A percentile compares a stretch with the other conserved stretches of the same genome.
Conservation (phyloP, 2,888 invertebrate species). For the Saturnia pavonia region DNA sequence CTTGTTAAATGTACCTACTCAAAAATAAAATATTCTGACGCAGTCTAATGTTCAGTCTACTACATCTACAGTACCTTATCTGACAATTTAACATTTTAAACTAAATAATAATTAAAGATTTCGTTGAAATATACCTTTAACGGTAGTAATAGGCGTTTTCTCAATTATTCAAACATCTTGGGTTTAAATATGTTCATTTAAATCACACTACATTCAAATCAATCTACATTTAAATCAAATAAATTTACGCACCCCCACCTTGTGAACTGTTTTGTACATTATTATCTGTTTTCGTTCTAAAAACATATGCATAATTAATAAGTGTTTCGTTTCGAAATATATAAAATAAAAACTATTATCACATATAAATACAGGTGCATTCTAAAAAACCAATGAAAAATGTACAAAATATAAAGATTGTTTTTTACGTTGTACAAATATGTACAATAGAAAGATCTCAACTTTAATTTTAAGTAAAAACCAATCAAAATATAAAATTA, state of each 20-base stretch:
- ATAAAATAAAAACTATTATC: no score
- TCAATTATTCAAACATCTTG: not conserved
- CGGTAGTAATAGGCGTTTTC: not conserved
- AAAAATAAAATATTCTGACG: no score
- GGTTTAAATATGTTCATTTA: not conserved
- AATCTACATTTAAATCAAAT: not conserved
- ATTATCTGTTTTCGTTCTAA: not conserved
- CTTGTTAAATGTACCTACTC: no score
- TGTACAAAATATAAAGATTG: no score
- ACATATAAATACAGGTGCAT: no score
- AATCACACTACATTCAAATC: no score
- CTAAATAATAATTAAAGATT: not conserved
- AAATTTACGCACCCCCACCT: not conserved
- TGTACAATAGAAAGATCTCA: not conserved
- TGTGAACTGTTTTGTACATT: not conserved
- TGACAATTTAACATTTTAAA: not conserved
- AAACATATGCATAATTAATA: not conserved
- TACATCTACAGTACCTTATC: not conserved
- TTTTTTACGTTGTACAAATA: not conserved
- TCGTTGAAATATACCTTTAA: not conserved
- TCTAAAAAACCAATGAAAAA: no score
- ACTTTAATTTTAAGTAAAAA: no score
- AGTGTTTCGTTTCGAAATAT: not conserved
- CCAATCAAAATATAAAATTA: no score
- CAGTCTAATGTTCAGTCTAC: no score